Evolutionary conservation across 2,113 vertebrate genomes (phyloP), one percentile per base, ranked within the genome.

Genomic region (Sclerurus mexicanus): DNA sequence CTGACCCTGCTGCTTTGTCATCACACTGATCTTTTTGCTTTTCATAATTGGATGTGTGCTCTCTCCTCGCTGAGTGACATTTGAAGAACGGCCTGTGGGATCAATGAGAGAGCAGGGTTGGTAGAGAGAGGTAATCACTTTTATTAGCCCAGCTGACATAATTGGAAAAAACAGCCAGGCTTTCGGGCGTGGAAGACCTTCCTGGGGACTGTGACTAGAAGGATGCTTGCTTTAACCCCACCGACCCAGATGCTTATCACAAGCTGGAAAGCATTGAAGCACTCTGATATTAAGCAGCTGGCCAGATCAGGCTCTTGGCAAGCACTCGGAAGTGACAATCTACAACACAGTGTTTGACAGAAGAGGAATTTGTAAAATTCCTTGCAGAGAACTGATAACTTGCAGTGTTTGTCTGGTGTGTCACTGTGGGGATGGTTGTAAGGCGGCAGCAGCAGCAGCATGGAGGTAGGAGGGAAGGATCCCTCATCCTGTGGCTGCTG

Each of bases 51-150:
- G 89, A 95, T 82, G 89, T 93, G 80, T 20, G 49, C 89, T 91
- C 84, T 74, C 62, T 93, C 77, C 94, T 91, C 35, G 9, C 87
- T 82, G 87, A 58, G 87, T 95, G 95, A 79, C 94, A 96, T 96
- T 97, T 96, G 93, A 91, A 89, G 80, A 95, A 76, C 14, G 0
- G 93, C 84, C 93, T 44, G 94, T 92, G 93, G 76, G 93, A 97
- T 96, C 94, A 95, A 95, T 97, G 96, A 78, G 75, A 50, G 76
- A 94, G 39, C 79, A 39, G 68, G 64, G 47, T 39, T 67, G 80
- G 60, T 27, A 72, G 86, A 66, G 85, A 67, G 64, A 84, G 90
- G 59, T 92, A 96, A 96, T 95, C 94, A 75, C 89, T 95, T 96
- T 90, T 91, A 78, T 88, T 89, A 92, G 60, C 93, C 64, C 86